Percentiles rank a stretch among this genome's conserved stretches.
Evolutionary conservation across 1,140 invertebrate genomes (phyloP).

Genomic region (Danaus plexippus): DNA sequence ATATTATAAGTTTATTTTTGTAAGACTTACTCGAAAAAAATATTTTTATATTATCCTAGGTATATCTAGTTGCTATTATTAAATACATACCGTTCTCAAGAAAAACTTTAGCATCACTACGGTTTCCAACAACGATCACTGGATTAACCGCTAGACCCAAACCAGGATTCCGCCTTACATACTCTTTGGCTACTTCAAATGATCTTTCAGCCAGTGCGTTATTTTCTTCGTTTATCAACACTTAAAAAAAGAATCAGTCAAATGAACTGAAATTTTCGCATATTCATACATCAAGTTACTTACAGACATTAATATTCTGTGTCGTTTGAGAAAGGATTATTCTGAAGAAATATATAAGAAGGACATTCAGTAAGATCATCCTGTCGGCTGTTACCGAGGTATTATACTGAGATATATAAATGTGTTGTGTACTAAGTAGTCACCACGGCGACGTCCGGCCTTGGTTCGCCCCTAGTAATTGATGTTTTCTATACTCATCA

Average conservation of each 20-base stretch:
- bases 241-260: constrained; percentile 54
- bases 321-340: constrained; percentile 62
- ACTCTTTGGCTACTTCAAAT: constrained; percentile 78
- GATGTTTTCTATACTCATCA: constrained; percentile 35
- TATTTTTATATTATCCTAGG: too few species aligned
- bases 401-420: constrained; percentile 5
- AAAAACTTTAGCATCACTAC: constrained; percentile 77
- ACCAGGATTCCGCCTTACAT: constrained; percentile 77
- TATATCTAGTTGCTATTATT: neutral
- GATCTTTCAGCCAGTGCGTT: constrained; percentile 78
- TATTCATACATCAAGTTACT: constrained; percentile 28
- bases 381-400: constrained; percentile 12
- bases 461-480: constrained; percentile 50
- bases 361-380: constrained; percentile 22
- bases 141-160: constrained; percentile 77
- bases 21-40: too few species aligned
- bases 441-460: constrained; percentile 56
- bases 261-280: neutral
- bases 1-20: too few species aligned
- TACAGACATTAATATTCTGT: constrained; percentile 75
- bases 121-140: constrained; percentile 75
- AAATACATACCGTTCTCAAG: constrained; percentile 75
- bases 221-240: constrained; percentile 81
- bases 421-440: constrained; percentile 45
- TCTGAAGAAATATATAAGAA: constrained; percentile 19